Conservation (phyloP, 2,888 invertebrate species). For the Fabriciana adippe region DNA sequence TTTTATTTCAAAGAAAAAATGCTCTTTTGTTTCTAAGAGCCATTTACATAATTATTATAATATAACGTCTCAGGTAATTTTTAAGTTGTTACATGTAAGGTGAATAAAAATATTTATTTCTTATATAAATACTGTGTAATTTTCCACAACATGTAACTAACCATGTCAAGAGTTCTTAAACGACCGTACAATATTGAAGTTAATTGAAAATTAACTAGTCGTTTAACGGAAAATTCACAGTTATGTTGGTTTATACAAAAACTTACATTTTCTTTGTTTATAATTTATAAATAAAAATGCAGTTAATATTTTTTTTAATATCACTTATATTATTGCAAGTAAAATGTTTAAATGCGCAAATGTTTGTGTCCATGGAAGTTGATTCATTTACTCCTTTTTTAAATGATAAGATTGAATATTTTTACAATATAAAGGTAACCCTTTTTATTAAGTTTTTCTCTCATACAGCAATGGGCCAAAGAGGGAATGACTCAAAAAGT, state of each 20-base stretch:
- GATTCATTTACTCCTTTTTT: neutral
- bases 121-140: neutral
- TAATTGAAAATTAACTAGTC: slow-evolving; percentile 25
- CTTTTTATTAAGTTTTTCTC: too few relatives aligned
- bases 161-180: slow-evolving; percentile 2
- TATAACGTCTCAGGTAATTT: too few relatives aligned
- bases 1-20: too few relatives aligned
- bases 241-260: neutral
- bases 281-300: neutral
- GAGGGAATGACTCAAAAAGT: too few relatives aligned
- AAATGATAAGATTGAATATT: slow-evolving; percentile 10
- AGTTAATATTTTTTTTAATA: neutral
- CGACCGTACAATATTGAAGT: slow-evolving; percentile 30
- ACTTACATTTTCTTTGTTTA: neutral
- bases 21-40: too few relatives aligned
- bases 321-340: neutral
- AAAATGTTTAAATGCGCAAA: neutral
- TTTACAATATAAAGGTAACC: slow-evolving; percentile 16
- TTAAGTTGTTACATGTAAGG: too few relatives aligned
- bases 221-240: neutral
- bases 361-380: slow-evolving; percentile 10
- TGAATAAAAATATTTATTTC: too few relatives aligned
- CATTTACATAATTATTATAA: too few relatives aligned
- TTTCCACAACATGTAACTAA: neutral
- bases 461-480: too few relatives aligned